Evolutionary conservation across 2,113 vertebrate species (phyloP).

Genomic region (Ptilorrhoa leucosticta): DNA sequence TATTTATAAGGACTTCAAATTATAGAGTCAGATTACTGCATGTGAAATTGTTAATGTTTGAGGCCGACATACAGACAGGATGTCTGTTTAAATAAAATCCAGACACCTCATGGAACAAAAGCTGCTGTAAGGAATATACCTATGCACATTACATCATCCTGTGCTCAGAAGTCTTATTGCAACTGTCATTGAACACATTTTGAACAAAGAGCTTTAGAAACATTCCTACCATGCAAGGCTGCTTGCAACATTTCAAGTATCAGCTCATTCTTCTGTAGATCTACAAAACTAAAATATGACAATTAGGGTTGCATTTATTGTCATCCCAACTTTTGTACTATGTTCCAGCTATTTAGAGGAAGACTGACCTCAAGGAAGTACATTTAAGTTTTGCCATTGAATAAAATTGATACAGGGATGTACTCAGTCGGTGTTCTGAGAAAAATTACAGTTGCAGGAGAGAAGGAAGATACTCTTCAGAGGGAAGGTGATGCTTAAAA

Average conservation of each 20-base stretch:
- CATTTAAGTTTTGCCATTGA: not conserved
- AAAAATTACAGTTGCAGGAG: not conserved
- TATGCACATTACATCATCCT: not conserved
- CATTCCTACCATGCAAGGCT: not conserved
- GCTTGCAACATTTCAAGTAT: not conserved
- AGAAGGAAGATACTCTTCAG: not conserved
- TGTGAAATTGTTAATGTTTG: not conserved
- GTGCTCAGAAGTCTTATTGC: not conserved
- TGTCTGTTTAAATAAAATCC: not conserved
- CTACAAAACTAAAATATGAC: not conserved
- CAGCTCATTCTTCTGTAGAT: not conserved
- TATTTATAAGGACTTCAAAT: not conserved
- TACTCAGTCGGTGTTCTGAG: not conserved
- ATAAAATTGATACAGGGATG: not conserved
- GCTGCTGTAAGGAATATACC: not conserved
- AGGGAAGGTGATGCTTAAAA: not conserved
- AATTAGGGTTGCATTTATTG: not conserved
- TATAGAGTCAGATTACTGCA: not conserved
- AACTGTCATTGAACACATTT: fast-evolving
- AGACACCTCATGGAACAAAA: not conserved
- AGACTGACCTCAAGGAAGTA: not conserved
- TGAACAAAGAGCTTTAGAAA: not conserved
- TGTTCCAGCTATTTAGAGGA: fast-evolving
- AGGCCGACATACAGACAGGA: not conserved
- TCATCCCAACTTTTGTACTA: not conserved